phyloP scores from a whole-genome alignment of 2,888 invertebrate genomes.

The Lycia hirtaria region DNA sequence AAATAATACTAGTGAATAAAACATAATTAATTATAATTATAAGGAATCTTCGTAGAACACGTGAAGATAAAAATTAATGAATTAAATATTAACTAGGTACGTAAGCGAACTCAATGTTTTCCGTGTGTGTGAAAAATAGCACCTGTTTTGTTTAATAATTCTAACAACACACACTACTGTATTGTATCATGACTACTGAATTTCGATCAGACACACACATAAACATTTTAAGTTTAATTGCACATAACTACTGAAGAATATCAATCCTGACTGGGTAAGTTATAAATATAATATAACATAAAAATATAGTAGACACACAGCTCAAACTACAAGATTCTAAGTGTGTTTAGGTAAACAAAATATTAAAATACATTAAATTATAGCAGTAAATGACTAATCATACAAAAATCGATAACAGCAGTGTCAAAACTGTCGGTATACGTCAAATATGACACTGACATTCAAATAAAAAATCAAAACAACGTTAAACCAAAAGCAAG shows the following conservation, averaged over 20 bases:
- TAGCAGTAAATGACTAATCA: not conserved
- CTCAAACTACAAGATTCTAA: not conserved
- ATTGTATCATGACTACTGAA: not conserved
- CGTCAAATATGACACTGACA: conserved; percentile 21
- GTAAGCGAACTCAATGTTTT: not conserved
- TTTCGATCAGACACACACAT: not conserved
- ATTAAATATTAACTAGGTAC: no score
- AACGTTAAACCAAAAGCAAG: not conserved
- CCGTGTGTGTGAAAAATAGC: not conserved
- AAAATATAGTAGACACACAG: not conserved
- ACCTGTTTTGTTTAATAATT: not conserved
- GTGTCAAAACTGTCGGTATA: not conserved
- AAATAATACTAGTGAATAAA: no score
- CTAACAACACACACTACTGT: no score
- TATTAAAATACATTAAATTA: not conserved
- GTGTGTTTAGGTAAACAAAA: not conserved
- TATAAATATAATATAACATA: not conserved
- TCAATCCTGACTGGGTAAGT: no score
- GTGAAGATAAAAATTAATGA: no score
- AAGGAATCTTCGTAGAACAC: no score
- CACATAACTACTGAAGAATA: no score
- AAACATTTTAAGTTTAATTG: not conserved
- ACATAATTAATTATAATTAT: no score
- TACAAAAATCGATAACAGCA: conserved; percentile 27
- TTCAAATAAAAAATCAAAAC: conserved; percentile 6